These are phyloP conservation scores for Notarius quadriscutis DNA, from an alignment of 2,113 vertebrate species.

Conservation along the genomic window DNA sequence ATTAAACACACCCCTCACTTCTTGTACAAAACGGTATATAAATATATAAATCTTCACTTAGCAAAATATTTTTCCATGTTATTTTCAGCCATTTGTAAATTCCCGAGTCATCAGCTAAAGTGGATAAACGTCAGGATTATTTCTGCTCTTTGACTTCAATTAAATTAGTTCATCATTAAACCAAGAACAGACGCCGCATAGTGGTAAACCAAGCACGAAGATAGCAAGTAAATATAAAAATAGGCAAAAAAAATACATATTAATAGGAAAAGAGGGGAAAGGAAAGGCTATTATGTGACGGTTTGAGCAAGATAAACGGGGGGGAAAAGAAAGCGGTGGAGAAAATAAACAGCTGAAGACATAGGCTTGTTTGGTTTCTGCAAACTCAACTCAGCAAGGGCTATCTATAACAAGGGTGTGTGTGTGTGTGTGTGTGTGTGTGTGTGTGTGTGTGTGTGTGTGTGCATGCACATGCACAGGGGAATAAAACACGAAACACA, in stretches of 20 bases:
- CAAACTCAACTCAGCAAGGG: slow-evolving; percentile 64
- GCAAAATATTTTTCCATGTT: slow-evolving; percentile 20
- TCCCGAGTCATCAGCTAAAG: slow-evolving; percentile 64
- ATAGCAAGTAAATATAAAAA: slow-evolving; percentile 33
- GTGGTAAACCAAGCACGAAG: slow-evolving; percentile 63
- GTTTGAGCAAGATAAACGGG: not conserved
- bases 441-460: slow-evolving; percentile 44
- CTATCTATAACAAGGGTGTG: slow-evolving; percentile 57
- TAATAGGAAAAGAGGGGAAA: slow-evolving; percentile 26
- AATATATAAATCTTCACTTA: not conserved
- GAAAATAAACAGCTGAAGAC: slow-evolving; percentile 69
- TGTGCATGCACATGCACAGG: slow-evolving; percentile 61
- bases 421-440: slow-evolving; percentile 40
- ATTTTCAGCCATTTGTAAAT: slow-evolving; percentile 4
- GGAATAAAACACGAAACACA: slow-evolving; percentile 18
- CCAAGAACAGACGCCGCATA: slow-evolving; percentile 71
- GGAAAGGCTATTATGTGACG: not conserved
- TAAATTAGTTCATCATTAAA: slow-evolving; percentile 52
- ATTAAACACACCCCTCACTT: slow-evolving; percentile 35
- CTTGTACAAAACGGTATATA: not conserved
- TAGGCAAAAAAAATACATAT: slow-evolving; percentile 51
- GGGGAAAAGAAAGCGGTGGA: not conserved
- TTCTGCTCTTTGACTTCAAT: slow-evolving; percentile 65
- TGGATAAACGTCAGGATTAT: slow-evolving; percentile 70
- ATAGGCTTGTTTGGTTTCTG: slow-evolving; percentile 66